Percentiles rank a stretch among this genome's conserved stretches.
Conservation (phyloP, 1,140 invertebrate species). For the Akabosia matsudoensis region DNA sequence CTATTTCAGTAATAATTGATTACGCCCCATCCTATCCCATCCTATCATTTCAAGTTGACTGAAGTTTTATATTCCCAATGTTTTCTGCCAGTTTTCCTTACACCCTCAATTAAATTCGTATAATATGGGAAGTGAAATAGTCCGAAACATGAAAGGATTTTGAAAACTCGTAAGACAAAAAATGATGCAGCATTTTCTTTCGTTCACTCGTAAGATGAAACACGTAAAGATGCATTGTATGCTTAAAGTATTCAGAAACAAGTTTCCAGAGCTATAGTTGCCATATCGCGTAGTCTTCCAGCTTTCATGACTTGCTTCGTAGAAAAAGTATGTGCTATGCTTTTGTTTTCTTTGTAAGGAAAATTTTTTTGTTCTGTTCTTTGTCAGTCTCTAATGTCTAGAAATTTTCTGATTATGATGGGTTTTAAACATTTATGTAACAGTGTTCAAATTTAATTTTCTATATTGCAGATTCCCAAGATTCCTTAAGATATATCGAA, state of each 20-base stretch:
- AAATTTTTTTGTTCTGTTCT: too few relatives aligned
- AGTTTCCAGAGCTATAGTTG: too few relatives aligned
- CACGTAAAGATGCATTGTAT: too few relatives aligned
- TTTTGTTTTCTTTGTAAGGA: too few relatives aligned
- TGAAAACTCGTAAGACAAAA: neutral
- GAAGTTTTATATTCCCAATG: neutral
- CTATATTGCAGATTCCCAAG: constrained; percentile 61
- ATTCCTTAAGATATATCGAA: constrained; percentile 81
- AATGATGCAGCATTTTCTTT: neutral
- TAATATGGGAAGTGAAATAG: neutral
- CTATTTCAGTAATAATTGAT: neutral
- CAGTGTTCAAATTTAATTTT: neutral
- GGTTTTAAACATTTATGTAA: neutral
- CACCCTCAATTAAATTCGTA: neutral
- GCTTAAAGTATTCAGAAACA: too few relatives aligned
- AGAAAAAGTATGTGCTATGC: too few relatives aligned
- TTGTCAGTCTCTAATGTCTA: too few relatives aligned
- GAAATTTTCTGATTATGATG: neutral
- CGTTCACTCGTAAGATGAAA: too few relatives aligned
- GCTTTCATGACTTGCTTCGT: too few relatives aligned
- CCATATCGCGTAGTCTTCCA: too few relatives aligned
- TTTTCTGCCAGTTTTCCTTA: neutral
- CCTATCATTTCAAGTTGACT: neutral
- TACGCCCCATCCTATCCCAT: neutral
- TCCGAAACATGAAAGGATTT: neutral